Evolutionary conservation across 1,140 invertebrate species (phyloP), one percentile per base, ranked within the genome.

Genomic region (Heterodera carotae): DNA sequence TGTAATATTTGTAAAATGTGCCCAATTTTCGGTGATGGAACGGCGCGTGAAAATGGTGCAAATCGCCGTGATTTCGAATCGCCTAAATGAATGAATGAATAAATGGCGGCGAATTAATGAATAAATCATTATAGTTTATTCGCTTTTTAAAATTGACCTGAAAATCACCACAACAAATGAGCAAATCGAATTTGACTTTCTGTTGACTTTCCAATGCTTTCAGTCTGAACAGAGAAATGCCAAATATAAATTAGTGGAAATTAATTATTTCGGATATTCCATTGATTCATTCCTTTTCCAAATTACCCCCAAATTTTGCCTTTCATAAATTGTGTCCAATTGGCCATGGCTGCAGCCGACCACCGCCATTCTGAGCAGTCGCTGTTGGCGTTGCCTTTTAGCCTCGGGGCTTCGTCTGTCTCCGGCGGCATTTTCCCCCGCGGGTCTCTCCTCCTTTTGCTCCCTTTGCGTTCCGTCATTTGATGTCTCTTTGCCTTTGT

Each of bases 281-380:
- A n/a, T n/a, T n/a, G n/a, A n/a, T n/a, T n/a, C n/a, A n/a, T n/a
- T n/a, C n/a, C n/a, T n/a, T n/a, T n/a, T n/a, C n/a, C n/a, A n/a
- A n/a, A n/a, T n/a, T n/a, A n/a, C n/a, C n/a, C n/a, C n/a, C n/a
- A n/a, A n/a, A n/a, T 8, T 53, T 60, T 48, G 64, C 12, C 92
- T 92, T 76, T 93, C 92, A 86, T 98, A 99, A 81, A 99, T 97
- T 85, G 92, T 93, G 83, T 98, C 96, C 75, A 99, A 89, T 88
- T 97, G 94, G 3, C 97, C 97, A 90, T 99, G 96, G 83, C 94
- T 93, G 91, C 97, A 99, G 71, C 97, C 97, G 91, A 96, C 95
- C 0, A 99, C 90, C 7, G 95, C 96, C 68, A 98, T 22, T 31
- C n/a, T 25, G 36, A 79, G 36, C 22, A 15, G 22, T 29, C 75